Evolutionary conservation across 2,888 invertebrate species (phyloP), one percentile per base, ranked within the genome.

Genomic region (Syrphus vitripennis): DNA sequence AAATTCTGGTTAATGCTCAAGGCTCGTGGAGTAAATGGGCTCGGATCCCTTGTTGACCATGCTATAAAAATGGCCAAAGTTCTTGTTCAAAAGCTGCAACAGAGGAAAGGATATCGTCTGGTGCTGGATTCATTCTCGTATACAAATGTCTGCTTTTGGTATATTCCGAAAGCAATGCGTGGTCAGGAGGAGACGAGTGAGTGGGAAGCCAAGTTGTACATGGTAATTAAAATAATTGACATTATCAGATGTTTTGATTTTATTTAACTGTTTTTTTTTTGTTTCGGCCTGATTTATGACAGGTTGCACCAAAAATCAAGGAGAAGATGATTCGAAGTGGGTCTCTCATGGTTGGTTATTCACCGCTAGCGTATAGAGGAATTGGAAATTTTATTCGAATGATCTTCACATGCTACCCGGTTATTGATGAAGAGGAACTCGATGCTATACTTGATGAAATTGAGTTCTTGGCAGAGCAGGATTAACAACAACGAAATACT

Each of bases 1-100:
- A 98, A 98, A 92, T 93, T 98, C 6, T 98, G 98, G 98, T 92
- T 97, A 87, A 97, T 97, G 96, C 97, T 98, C 95, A 96, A 97
- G 90, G 96, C 97, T 0, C 93, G 96, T 0, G 97, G 97, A 0
- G 94, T 95, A 61, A 89, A 90, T 0, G 95, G 95, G 0, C 93
- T 96, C 1, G 93, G 93, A 59, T 88, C 90, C 0, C 93, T 95
- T 0, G 93, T 96, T 0, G 95, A 97, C 88, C 93, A 93, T 65
- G 94, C 95, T 0, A 95, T 97, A 93, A 92, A 93, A 2, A 93
- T 93, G 70, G 94, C 95, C 0, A 93, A 94, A 88, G 93, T 94
- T 89, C 95, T 96, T 87, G 90, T 92, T 45, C 90, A 93, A 2
- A 92, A 93, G 59, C 92, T 96, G 0, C 91, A 92, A 0, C 88